Evolutionary conservation across 2,113 vertebrate genomes (phyloP).

Genomic region (Calcarius ornatus): DNA sequence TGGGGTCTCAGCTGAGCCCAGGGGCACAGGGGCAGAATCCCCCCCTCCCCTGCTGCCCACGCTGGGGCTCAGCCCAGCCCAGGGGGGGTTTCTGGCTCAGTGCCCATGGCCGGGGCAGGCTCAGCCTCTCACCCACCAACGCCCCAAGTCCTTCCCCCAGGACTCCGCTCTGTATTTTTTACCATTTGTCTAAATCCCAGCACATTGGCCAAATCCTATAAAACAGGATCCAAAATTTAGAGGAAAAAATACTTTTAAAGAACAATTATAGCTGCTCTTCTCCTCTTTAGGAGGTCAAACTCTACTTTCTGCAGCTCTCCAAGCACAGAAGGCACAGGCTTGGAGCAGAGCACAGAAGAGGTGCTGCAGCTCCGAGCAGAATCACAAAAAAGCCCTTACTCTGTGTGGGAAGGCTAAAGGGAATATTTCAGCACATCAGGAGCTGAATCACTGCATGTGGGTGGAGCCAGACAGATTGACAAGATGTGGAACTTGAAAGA

Average conservation of each 20-base stretch:
- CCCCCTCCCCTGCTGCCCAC: not conserved
- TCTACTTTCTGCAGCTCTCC: not conserved
- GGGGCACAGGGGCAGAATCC: not conserved
- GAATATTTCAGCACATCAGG: constrained; percentile 58
- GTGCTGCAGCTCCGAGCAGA: not conserved
- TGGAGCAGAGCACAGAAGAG: not conserved
- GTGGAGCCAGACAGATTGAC: constrained; percentile 60
- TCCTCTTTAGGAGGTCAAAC: not conserved
- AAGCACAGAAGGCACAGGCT: not conserved
- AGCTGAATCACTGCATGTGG: constrained; percentile 59
- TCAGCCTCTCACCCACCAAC: not conserved
- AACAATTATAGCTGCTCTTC: not conserved
- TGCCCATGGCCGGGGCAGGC: not conserved
- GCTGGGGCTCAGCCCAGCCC: not conserved
- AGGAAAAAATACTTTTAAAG: not conserved
- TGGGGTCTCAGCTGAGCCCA: not conserved
- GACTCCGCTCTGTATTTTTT: not conserved
- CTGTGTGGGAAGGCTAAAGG: constrained; percentile 43
- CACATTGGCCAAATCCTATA: not conserved
- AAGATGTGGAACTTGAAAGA: constrained; percentile 23
- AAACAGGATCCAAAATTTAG: not conserved
- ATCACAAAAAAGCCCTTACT: not conserved
- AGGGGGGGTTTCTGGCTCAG: not conserved
- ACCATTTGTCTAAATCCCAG: not conserved
- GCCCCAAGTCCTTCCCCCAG: not conserved